Evolutionary conservation across 2,113 vertebrate genomes (phyloP).

Genomic region (Poeciliopsis prolifica): DNA sequence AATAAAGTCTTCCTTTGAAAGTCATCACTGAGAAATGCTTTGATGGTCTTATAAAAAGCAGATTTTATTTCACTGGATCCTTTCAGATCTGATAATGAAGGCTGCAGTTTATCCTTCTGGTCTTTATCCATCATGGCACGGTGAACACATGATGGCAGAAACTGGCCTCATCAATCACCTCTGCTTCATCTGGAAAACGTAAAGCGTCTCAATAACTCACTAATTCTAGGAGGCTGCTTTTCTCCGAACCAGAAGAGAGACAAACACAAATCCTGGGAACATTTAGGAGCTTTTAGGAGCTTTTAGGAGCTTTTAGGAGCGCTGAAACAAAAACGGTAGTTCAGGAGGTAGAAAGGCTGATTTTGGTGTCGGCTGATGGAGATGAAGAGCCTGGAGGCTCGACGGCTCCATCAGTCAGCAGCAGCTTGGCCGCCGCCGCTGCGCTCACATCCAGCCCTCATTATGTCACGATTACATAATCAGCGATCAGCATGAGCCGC

Average conservation of each 20-base stretch:
- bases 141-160: background rate
- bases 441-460: constrained; percentile 43
- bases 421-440: background rate
- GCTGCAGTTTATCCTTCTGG: background rate
- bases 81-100: background rate
- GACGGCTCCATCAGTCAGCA: constrained; percentile 14
- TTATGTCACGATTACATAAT: constrained; percentile 64
- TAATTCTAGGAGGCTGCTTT: background rate
- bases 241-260: background rate
- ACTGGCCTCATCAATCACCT: background rate
- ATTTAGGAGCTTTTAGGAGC: no score
- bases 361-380: background rate
- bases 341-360: background rate
- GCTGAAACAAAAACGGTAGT: background rate
- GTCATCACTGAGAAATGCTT: background rate
- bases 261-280: no score
- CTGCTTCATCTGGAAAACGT: background rate
- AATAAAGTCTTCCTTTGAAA: background rate
- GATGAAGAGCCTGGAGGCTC: background rate
- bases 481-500: constrained; percentile 46
- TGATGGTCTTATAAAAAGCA: background rate
- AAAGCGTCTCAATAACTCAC: background rate
- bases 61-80: background rate
- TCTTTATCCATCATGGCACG: background rate
- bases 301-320: no score